A percentile compares a stretch with the other conserved stretches of the same genome.
These are phyloP conservation scores for Epinotia brunnichana DNA, from an alignment of 2,888 invertebrate genomes.

Conservation along the genomic window DNA sequence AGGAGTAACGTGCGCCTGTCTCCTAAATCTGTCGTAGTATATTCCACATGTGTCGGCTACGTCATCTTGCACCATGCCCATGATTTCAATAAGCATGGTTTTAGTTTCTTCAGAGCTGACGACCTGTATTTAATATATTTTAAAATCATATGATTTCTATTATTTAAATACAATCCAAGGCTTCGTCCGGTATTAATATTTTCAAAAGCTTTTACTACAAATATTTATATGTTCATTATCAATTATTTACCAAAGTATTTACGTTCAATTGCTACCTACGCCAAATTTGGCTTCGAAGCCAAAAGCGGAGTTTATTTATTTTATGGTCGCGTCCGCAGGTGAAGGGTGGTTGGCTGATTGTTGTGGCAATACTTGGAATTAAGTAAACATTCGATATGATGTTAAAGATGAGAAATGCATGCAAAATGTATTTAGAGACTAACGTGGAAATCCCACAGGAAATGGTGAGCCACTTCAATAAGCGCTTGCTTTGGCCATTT, in stretches of 20 bases:
- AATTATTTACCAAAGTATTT: too few relatives aligned
- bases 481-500: constrained; percentile 94
- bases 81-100: constrained; percentile 88
- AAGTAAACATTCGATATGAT: too few relatives aligned
- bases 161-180: background rate
- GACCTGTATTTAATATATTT: constrained; percentile 56
- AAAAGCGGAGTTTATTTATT: too few relatives aligned
- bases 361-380: too few relatives aligned
- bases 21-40: constrained; percentile 92
- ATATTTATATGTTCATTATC: too few relatives aligned
- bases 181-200: too few relatives aligned
- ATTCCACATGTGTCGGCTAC: constrained; percentile 88
- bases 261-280: too few relatives aligned
- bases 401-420: background rate
- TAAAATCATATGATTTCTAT: background rate
- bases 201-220: too few relatives aligned
- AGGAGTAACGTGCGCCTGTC: constrained; percentile 94
- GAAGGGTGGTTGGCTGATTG: too few relatives aligned
- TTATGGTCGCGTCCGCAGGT: too few relatives aligned
- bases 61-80: constrained; percentile 92
- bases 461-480: constrained; percentile 92
- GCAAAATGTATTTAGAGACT: constrained; percentile 37
- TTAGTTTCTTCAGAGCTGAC: constrained; percentile 88
- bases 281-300: too few relatives aligned
- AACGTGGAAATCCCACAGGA: constrained; percentile 86